Evolutionary conservation across 2,113 vertebrate genomes (phyloP).

Genomic region (Lichenostomus cassidix): DNA sequence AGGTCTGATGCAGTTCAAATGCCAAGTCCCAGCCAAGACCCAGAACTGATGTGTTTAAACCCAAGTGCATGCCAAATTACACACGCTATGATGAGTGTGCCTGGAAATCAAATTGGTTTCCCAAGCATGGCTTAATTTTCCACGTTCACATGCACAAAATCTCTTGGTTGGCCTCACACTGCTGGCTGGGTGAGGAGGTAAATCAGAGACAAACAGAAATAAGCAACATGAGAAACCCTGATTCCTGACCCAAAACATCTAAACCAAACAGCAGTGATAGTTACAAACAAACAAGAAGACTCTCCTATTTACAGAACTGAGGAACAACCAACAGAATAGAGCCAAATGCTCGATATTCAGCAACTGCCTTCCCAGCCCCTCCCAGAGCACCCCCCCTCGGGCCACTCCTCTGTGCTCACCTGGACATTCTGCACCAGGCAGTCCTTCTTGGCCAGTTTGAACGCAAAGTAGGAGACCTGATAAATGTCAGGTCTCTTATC

Average conservation of each 20-base stretch:
- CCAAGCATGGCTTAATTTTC: neutral
- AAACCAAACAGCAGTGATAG: neutral
- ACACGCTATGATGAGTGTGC: neutral
- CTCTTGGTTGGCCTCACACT: neutral
- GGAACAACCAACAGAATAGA: neutral
- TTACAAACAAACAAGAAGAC: neutral
- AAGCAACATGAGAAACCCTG: neutral
- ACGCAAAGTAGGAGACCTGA: constrained; percentile 95
- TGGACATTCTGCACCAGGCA: constrained; percentile 89
- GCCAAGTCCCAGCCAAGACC: neutral
- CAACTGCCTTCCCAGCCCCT: neutral
- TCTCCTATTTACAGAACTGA: neutral
- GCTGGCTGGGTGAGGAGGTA: neutral
- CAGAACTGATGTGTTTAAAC: neutral
- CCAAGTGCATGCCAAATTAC: neutral
- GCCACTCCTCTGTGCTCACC: constrained; percentile 71
- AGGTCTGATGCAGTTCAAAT: neutral
- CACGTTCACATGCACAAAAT: neutral
- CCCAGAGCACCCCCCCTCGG: neutral
- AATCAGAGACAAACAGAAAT: neutral
- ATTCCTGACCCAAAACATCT: neutral
- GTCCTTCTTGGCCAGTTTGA: constrained; percentile 88
- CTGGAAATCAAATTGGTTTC: neutral
- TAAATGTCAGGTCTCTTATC: constrained; percentile 96
- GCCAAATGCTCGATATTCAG: neutral